These are phyloP conservation scores for Gavia stellata DNA, from an alignment of 2,113 vertebrate genomes.

Conservation along the genomic window DNA sequence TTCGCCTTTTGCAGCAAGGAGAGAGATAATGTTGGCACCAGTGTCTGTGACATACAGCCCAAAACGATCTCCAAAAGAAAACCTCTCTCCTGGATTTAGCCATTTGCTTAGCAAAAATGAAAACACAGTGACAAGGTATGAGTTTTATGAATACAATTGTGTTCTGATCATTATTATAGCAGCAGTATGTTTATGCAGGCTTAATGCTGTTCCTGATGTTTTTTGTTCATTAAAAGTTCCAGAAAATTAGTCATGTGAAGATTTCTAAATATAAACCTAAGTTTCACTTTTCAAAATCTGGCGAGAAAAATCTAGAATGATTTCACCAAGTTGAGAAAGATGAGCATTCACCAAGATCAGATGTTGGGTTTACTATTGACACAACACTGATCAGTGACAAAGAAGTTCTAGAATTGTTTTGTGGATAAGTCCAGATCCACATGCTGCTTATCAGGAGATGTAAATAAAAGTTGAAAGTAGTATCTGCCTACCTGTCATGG, in stretches of 20 bases:
- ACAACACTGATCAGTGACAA: background rate
- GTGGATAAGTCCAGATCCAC: background rate
- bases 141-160: background rate
- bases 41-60: slow-evolving; percentile 89
- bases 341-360: background rate
- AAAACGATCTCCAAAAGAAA: slow-evolving; percentile 93
- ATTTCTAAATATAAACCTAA: background rate
- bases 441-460: background rate
- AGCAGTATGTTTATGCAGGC: background rate
- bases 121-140: slow-evolving; percentile 77
- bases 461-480: background rate
- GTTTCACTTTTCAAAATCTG: background rate
- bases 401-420: background rate
- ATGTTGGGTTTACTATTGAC: background rate
- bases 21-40: slow-evolving; percentile 85
- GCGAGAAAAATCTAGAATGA: background rate
- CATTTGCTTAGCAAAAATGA: slow-evolving; percentile 80
- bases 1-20: slow-evolving; percentile 78
- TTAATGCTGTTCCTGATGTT: background rate
- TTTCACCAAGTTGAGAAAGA: no score
- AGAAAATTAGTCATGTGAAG: background rate
- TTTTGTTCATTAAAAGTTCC: background rate
- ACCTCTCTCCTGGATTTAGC: slow-evolving; percentile 91
- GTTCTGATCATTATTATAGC: background rate
- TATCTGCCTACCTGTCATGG: background rate